Base-by-base conservation (phyloP, 2,888 invertebrate species). In the Tetragnatha montana region DNA sequence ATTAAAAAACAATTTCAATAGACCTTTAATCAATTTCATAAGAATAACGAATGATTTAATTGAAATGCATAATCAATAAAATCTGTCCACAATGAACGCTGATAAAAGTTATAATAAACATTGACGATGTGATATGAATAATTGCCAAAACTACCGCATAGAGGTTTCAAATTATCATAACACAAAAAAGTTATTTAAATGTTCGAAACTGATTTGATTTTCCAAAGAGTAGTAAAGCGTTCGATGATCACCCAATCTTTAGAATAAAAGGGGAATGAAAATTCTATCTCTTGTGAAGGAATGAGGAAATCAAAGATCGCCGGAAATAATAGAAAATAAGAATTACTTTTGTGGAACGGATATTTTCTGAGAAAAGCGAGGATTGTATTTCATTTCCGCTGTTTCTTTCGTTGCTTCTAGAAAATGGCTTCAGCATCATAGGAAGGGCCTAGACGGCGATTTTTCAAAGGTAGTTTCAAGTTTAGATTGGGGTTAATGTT, bases 271-370 rank as follows among this genome's bases (percentile, higher is more conserved):
- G 10, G 60, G 12, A 60, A 60, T 10, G 12, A 60, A 60, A 60
- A 60, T 60, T 60, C 60, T 17, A 60, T 60, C 17, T 60, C 60
- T 60, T 12, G 17, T 60, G 60, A 17, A 12, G 60, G 60, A 60
- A 60, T 60, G 60, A 60, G 60, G 60, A 60, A 60, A 60, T 60
- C 60, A 60, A 60, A 60, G 60, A 60, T 8, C 60, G 60, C 60
- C 60, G 60, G 60, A 60, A 60, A 60, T 60, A 60, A 60, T 60
- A 60, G 60, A 60, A 60, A 60, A 60, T 60, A 60, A 60, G 60
- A 60, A 60, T 60, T 60, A 60, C 60, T 60, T 60, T 60, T 17
- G 60, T 60, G 60, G 60, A 60, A 60, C 60, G 60, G 60, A 60
- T 12, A 60, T 60, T 60, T 60, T 60, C 60, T 2, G 60, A 60